Base-by-base conservation (phyloP, 2,888 invertebrate genomes). In the Scaptomyza tumidula region DNA sequence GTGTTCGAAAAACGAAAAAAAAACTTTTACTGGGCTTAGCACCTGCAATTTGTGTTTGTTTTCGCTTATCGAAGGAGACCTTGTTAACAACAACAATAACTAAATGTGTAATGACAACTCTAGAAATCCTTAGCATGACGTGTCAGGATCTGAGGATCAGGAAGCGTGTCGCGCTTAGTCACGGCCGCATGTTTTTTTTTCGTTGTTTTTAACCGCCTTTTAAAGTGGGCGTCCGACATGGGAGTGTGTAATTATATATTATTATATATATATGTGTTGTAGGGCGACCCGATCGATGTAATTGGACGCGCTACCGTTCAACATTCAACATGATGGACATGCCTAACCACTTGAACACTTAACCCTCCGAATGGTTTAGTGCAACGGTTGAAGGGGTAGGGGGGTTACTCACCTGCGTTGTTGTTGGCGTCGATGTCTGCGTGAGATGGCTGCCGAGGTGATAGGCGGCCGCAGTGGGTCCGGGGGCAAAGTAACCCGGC, bases 401-500 rank as follows among this genome's bases (percentile, higher is more conserved):
- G 35, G n/a, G 24, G 29, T 27, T 45, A 87, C 90, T 92, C 90
- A 92, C 92, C 92, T 92, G 92, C 84, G 91, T 90, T 85, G 92
- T 71, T 65, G 66, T 88, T 77, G 91, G 91, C 75, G 92, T 92
- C 77, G 92, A 86, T 83, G 92, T 92, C 77, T 88, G 85, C 72
- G 91, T 89, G 81, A 92, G 90, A 90, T 92, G 92, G 82, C 92
- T 92, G 87, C 92, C 91, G 90, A 92, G 90, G 78, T 92, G 92
- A 90, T 92, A 92, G 87, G 92, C 92, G 71, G 91, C 92, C 81
- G 92, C 92, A 70, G 87, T 77, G 88, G 92, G 92, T 66, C 92
- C 92, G 71, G 92, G 92, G 66, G 92, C 91, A 80, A 92, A 92
- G 88, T 92, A 92, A 77, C 92, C 91, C 72, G 92, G 92, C 80